Evolutionary conservation across 2,113 vertebrate species (phyloP), one percentile per base, ranked within the genome.

Genomic region (Vimba vimba): DNA sequence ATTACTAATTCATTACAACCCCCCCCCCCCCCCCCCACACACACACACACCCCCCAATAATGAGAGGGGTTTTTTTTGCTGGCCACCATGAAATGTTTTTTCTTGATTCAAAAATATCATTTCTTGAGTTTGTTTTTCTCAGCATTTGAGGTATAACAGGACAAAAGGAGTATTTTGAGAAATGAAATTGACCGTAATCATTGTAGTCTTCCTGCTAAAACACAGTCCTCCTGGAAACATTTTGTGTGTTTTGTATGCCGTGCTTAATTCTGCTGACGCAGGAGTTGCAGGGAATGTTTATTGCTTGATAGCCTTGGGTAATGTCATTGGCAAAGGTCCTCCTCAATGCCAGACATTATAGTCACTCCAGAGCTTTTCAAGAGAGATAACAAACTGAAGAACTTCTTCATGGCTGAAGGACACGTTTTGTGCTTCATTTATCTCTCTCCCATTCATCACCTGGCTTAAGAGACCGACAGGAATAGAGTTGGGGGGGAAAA

Each of bases 261-360:
- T 10, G 21, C 30, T 9, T 69, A 12, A 45, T 45, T 5, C 4
- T 4, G 47, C 66, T 71, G 81, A 13, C 27, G 10, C 19, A 23
- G 39, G 39, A 23, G 64, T 3, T n/a, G 30, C 25, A 55, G 47
- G 5, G 47, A 55, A 23, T 55, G 64, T 69, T 52, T 83, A 68
- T 55, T 33, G 47, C 80, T 52, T 36, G 19, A 3, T 69, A 82
- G 47, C 75, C 75, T 77, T 77, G 75, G 55, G 1, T 5, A 33
- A 4, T 77, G 75, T 50, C 75, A 55, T 55, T 77, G 75, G 27
- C 25, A 60, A 79, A 60, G 77, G 77, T 59, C 77, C 39, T 59
- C 13, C 4, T 59, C 77, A 79, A 79, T 79, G 77, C 77, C 77
- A 79, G 77, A 79, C 77, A 30, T 77, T 21, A 27, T 27, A 55